Conservation (phyloP, 2,888 invertebrate genomes). For the Brachyptera risi region DNA sequence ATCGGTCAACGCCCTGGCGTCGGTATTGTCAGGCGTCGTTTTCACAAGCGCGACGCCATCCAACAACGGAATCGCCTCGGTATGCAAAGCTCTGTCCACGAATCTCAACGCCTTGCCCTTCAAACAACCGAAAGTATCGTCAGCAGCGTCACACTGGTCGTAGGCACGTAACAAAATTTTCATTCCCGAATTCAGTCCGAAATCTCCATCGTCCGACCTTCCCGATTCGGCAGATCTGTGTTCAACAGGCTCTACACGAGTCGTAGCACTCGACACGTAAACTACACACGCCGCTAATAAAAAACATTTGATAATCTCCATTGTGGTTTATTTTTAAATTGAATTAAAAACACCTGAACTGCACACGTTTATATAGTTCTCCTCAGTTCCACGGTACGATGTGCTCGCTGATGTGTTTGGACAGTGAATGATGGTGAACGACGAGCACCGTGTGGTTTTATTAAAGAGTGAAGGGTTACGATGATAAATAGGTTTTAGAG, state of each 20-base stretch:
- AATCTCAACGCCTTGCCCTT: conserved; percentile 20
- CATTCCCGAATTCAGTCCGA: conserved; percentile 13
- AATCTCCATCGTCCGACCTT: neutral
- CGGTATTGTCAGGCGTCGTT: conserved; percentile 22
- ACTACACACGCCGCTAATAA: neutral
- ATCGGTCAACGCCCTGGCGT: conserved; percentile 34
- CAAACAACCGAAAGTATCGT: conserved; percentile 11
- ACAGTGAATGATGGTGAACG: conserved; percentile 6
- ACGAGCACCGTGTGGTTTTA: neutral
- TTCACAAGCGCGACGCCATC: conserved; percentile 43
- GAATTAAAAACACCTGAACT: neutral
- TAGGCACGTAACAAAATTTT: conserved; percentile 13
- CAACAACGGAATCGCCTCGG: conserved; percentile 1
- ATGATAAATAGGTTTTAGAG: conserved; percentile 20
- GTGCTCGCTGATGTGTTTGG: neutral
- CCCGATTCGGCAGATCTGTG: neutral
- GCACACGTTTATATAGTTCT: neutral
- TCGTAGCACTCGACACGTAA: neutral
- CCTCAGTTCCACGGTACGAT: neutral
- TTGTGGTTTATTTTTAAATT: neutral
- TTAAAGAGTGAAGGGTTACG: conserved; percentile 10
- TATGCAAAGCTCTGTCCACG: conserved; percentile 15
- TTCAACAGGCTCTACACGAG: neutral
- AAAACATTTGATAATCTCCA: neutral
- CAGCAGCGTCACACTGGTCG: conserved; percentile 13